A percentile compares a stretch with the other conserved stretches of the same genome.
Conservation (phyloP, 1,140 invertebrate species). For the Drosophila insularis region DNA sequence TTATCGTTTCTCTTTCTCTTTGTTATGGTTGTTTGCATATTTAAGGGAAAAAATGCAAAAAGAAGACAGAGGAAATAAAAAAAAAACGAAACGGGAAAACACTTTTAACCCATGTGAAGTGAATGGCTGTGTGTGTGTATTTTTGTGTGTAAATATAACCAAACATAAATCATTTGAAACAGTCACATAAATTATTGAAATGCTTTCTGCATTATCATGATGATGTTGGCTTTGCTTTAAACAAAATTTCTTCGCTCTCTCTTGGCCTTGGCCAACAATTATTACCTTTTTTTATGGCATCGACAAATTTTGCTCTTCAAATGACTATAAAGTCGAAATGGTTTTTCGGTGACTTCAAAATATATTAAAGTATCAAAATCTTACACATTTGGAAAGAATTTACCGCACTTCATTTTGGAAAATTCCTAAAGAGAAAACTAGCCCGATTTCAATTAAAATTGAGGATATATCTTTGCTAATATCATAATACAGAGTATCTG, state of each 20-base stretch:
- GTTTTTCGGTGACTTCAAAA: neutral
- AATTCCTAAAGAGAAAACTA: too few relatives aligned
- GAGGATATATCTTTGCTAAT: too few relatives aligned
- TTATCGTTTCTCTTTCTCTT: conserved; percentile 9
- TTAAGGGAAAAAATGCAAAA: conserved; percentile 3
- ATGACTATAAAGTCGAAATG: conserved; percentile 1
- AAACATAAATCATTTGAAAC: conserved; percentile 19
- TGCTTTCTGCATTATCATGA: conserved; percentile 18
- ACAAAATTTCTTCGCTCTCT: neutral
- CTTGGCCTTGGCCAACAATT: conserved; percentile 11
- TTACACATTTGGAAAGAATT: too few relatives aligned
- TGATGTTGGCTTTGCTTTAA: conserved; percentile 12
- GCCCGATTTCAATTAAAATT: too few relatives aligned
- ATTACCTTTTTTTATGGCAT: conserved; percentile 9
- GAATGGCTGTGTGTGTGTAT: neutral
- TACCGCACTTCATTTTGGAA: too few relatives aligned
- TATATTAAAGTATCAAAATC: neutral
- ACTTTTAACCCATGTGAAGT: conserved; percentile 17
- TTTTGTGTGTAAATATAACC: conserved; percentile 4
- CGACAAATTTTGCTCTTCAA: neutral
- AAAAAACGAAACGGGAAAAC: conserved; percentile 5
- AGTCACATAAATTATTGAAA: conserved; percentile 20
- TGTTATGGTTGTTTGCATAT: conserved; percentile 17
- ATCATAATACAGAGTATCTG: neutral
- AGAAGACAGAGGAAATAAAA: neutral